Conservation (phyloP, 2,113 vertebrate species). For the Tylochromis polylepis region DNA sequence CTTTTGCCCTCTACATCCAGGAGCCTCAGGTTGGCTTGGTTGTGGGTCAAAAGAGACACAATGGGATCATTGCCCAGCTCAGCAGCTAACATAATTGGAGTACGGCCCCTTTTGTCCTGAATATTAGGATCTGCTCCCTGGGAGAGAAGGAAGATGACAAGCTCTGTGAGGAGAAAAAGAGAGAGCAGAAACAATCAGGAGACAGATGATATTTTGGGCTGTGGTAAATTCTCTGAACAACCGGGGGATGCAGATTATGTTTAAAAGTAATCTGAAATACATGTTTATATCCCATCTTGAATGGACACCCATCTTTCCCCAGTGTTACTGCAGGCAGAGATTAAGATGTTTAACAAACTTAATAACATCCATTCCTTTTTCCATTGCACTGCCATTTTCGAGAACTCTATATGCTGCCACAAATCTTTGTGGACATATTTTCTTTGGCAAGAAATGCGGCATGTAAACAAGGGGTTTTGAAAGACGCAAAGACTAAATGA, state of each 20-base stretch:
- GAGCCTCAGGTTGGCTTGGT: slow-evolving; percentile 77
- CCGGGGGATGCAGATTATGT: not conserved
- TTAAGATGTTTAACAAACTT: not conserved
- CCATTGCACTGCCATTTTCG: not conserved
- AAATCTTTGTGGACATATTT: not conserved
- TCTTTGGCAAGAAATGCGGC: not conserved
- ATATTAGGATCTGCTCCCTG: slow-evolving; percentile 79
- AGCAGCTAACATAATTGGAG: slow-evolving; percentile 84
- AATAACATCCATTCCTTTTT: not conserved
- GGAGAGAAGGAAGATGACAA: slow-evolving; percentile 81
- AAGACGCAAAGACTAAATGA: not conserved
- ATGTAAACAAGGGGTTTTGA: not conserved
- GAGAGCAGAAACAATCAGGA: not conserved
- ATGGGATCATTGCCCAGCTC: slow-evolving; percentile 80
- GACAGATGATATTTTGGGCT: not conserved
- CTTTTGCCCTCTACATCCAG: slow-evolving; percentile 87
- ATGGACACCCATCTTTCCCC: not conserved
- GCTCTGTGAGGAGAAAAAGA: slow-evolving; percentile 48
- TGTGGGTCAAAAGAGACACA: slow-evolving; percentile 75
- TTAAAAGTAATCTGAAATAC: not conserved
- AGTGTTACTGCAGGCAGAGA: not conserved
- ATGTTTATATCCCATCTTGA: not conserved
- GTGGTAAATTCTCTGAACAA: not conserved
- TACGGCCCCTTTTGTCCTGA: slow-evolving; percentile 79
- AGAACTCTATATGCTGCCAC: not conserved